Evolutionary conservation across 2,888 invertebrate genomes (phyloP).

Genomic region (Parnassius orleans): DNA sequence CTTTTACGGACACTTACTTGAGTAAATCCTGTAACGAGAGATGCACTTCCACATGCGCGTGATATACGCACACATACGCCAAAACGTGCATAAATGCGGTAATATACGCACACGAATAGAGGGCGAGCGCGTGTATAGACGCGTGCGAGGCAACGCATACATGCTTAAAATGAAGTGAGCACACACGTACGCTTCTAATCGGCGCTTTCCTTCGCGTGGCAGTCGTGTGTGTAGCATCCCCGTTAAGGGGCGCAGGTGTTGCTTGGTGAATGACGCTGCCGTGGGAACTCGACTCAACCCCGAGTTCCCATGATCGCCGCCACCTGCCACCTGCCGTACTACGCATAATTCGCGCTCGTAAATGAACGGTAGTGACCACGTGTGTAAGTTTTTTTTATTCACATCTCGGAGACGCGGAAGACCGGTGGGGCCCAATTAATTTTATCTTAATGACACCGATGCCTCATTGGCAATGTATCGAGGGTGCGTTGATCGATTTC

Average conservation of each 20-base stretch:
- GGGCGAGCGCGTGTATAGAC: slow-evolving; percentile 38
- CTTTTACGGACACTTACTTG: slow-evolving; percentile 52
- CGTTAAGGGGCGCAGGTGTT: slow-evolving; percentile 78
- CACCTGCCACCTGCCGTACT: slow-evolving; percentile 79
- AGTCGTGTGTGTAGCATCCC: slow-evolving; percentile 74
- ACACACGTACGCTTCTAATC: slow-evolving; percentile 53
- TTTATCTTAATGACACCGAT: slow-evolving; percentile 65
- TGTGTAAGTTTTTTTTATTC: slow-evolving; percentile 65
- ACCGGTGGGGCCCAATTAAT: slow-evolving; percentile 71
- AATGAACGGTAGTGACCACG: slow-evolving; percentile 81
- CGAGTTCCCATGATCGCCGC: slow-evolving; percentile 69
- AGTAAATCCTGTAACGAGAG: slow-evolving; percentile 56
- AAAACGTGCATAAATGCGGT: slow-evolving; percentile 7
- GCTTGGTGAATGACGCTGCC: slow-evolving; percentile 72
- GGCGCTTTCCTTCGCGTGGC: slow-evolving; percentile 76
- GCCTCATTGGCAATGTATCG: slow-evolving; percentile 41
- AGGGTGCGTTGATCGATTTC: slow-evolving; percentile 43
- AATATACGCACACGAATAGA: slow-evolving; percentile 31
- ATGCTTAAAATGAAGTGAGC: slow-evolving; percentile 37
- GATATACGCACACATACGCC: slow-evolving; percentile 35
- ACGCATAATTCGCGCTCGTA: slow-evolving; percentile 80
- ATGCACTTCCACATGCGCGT: slow-evolving; percentile 29
- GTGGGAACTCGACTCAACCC: slow-evolving; percentile 76
- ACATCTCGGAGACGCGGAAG: slow-evolving; percentile 64
- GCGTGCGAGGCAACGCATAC: slow-evolving; percentile 38